phyloP scores from a whole-genome alignment of 2,888 invertebrate species.

The Epinotia brunnichana region DNA sequence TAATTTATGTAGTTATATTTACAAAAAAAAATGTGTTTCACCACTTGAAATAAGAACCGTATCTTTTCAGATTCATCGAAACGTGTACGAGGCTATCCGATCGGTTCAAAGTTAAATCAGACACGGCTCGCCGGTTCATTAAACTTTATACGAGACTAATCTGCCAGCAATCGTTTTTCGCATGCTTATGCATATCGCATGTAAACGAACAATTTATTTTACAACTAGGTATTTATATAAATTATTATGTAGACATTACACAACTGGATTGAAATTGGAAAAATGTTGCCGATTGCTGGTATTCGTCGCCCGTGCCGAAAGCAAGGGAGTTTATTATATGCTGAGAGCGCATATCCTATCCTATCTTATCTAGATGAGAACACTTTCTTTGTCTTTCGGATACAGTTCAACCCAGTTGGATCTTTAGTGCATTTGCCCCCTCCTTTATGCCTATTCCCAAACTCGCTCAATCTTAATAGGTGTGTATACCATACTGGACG shows the following conservation, averaged over 20 bases:
- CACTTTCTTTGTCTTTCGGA: too few relatives aligned
- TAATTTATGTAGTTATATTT: too few relatives aligned
- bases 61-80: slow-evolving; percentile 54
- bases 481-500: too few relatives aligned
- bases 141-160: slow-evolving; percentile 49
- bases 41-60: slow-evolving; percentile 47
- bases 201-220: slow-evolving; percentile 11
- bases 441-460: too few relatives aligned
- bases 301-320: background rate
- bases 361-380: too few relatives aligned
- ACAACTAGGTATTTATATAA: background rate
- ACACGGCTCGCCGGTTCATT: slow-evolving; percentile 54
- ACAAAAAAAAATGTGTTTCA: slow-evolving; percentile 23
- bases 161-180: slow-evolving; percentile 29
- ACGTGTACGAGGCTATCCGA: slow-evolving; percentile 49
- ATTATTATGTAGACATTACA: background rate
- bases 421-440: too few relatives aligned
- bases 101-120: slow-evolving; percentile 56
- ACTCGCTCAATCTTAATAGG: too few relatives aligned
- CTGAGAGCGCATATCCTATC: too few relatives aligned
- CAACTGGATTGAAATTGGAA: background rate
- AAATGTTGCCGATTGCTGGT: background rate
- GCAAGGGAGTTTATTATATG: too few relatives aligned
- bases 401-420: too few relatives aligned
- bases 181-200: background rate